Percentiles rank a stretch among this genome's conserved stretches.
phyloP scores from a whole-genome alignment of 37 sponge, comb jelly and placozoan genomes.

The Spongilla lacustris region DNA sequence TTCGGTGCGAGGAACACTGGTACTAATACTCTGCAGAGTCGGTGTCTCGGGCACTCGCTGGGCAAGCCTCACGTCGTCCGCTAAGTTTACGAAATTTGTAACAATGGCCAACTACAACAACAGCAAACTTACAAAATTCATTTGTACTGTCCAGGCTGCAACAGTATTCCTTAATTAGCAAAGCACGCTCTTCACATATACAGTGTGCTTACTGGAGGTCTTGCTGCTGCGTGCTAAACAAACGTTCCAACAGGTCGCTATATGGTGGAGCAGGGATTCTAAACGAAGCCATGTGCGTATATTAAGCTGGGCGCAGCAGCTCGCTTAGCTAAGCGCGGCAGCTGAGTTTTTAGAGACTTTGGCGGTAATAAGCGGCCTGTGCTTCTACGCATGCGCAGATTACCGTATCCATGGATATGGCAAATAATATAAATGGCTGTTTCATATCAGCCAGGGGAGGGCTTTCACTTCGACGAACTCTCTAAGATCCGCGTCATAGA shows the following conservation, averaged over 20 bases:
- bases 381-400: not conserved
- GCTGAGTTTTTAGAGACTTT: not conserved
- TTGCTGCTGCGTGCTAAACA: slow-evolving; percentile 31
- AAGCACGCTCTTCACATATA: too few relatives aligned
- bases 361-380: not conserved
- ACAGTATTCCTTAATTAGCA: not conserved
- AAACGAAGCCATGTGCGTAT: slow-evolving; percentile 33
- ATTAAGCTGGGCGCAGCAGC: not conserved
- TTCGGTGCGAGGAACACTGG: slow-evolving; percentile 29
- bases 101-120: too few relatives aligned
- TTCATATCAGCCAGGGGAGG: slow-evolving; percentile 57
- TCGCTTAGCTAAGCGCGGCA: not conserved
- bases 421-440: slow-evolving; percentile 35
- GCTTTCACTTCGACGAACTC: slow-evolving; percentile 88
- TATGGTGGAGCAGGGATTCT: slow-evolving; percentile 65
- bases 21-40: not conserved
- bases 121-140: not conserved
- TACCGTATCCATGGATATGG: slow-evolving; percentile 34
- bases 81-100: not conserved
- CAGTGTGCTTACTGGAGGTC: not conserved
- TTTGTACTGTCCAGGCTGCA: not conserved
- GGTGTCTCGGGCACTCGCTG: slow-evolving; percentile 74
- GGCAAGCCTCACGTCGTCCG: not conserved
- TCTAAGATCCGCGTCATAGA: slow-evolving; percentile 88
- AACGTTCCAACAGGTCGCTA: slow-evolving; percentile 37